Evolutionary conservation across 2,113 vertebrate genomes (phyloP).

Genomic region (Heloderma charlesbogerti): DNA sequence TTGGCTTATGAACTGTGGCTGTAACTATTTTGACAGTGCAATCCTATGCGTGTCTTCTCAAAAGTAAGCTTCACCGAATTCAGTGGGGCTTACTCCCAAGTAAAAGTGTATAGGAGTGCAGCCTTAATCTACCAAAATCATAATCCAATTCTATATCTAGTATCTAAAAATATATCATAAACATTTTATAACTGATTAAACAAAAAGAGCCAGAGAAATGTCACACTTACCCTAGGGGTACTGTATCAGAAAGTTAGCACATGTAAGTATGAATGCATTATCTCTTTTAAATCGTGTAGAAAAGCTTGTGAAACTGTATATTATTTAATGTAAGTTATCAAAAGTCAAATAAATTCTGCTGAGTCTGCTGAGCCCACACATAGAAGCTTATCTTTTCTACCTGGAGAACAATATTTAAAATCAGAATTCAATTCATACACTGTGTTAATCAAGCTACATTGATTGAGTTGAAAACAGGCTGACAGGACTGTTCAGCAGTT

Average conservation of each 20-base stretch:
- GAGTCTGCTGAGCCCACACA: background rate
- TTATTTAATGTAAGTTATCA: background rate
- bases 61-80: too few relatives aligned
- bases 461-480: too few relatives aligned
- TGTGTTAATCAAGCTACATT: too few relatives aligned
- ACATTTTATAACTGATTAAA: slow-evolving; percentile 31
- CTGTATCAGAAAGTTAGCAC: background rate
- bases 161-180: slow-evolving; percentile 21
- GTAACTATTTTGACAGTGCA: background rate
- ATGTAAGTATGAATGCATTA: slow-evolving; percentile 8
- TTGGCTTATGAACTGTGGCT: background rate
- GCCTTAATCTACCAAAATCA: background rate
- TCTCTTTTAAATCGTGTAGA: background rate
- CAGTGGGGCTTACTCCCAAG: too few relatives aligned
- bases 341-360: background rate
- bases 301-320: background rate
- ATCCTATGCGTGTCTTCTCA: too few relatives aligned
- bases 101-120: too few relatives aligned
- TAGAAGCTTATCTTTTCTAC: background rate
- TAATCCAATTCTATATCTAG: background rate
- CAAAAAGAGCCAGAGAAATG: slow-evolving; percentile 16
- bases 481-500: too few relatives aligned
- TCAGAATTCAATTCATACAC: too few relatives aligned
- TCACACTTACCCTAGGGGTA: slow-evolving; percentile 5
- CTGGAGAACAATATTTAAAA: too few relatives aligned